A percentile compares a stretch with the other conserved stretches of the same genome.
Evolutionary conservation across 2,113 vertebrate species (phyloP).

Genomic region (Anguilla rostrata): DNA sequence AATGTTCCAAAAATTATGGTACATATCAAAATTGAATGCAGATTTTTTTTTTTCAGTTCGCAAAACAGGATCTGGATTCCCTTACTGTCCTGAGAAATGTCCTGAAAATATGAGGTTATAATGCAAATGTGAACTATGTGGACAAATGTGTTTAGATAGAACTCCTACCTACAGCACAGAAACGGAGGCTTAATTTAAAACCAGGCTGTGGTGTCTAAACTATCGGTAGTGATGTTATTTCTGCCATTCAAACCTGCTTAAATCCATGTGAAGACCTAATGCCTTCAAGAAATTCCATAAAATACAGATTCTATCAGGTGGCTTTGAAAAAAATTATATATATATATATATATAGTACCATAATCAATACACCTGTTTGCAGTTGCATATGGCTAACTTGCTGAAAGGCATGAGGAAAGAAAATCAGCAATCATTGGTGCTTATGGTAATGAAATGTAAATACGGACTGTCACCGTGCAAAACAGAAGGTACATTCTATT

Average conservation of each 20-base stretch:
- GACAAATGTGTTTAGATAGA: background rate
- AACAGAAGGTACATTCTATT: too few relatives aligned
- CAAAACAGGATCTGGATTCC: background rate
- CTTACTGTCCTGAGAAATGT: constrained; percentile 8
- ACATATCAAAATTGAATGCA: background rate
- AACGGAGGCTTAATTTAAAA: background rate
- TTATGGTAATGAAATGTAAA: too few relatives aligned
- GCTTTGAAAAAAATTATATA: too few relatives aligned
- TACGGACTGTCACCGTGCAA: too few relatives aligned
- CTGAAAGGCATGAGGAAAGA: background rate
- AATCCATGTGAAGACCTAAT: too few relatives aligned
- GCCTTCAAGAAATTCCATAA: too few relatives aligned
- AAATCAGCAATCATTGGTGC: background rate
- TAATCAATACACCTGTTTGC: too few relatives aligned
- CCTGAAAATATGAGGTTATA: background rate
- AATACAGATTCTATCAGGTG: too few relatives aligned
- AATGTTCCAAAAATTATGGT: background rate
- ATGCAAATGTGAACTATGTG: background rate
- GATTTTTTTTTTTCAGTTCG: background rate
- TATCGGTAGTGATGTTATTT: background rate
- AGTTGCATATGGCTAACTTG: constrained; percentile 2
- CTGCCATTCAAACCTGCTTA: background rate
- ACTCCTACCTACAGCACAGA: background rate
- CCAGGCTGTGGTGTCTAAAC: background rate
- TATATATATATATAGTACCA: too few relatives aligned